A percentile compares a stretch with the other conserved stretches of the same genome.
Conservation (phyloP, 2,888 invertebrate species). For the Eulithis testata region DNA sequence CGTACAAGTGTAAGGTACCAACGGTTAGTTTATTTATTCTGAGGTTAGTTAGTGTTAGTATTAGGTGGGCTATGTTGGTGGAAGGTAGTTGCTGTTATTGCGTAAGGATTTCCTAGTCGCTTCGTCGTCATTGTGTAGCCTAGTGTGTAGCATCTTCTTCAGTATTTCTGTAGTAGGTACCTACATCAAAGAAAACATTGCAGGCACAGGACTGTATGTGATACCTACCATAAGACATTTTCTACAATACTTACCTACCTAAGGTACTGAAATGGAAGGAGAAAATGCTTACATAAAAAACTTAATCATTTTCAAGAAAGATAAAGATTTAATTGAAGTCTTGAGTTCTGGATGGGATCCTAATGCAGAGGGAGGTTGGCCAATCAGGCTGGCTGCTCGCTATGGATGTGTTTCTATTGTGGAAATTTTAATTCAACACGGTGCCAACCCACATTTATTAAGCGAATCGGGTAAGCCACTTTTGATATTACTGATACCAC, state of each 20-base stretch:
- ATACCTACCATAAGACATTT: no score
- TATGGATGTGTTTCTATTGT: conserved; percentile 65
- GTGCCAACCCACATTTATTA: conserved; percentile 74
- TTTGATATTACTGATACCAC: neutral
- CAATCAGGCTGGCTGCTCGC: conserved; percentile 73
- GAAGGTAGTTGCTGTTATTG: no score
- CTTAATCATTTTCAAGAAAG: conserved; percentile 60
- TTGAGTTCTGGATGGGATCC: conserved; percentile 69
- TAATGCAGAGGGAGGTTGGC: conserved; percentile 75
- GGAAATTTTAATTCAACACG: conserved; percentile 64
- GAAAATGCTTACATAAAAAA: conserved; percentile 36
- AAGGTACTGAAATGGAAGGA: conserved; percentile 19
- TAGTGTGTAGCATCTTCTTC: no score
- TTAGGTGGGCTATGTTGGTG: no score
- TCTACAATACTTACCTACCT: no score
- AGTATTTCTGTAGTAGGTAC: no score
- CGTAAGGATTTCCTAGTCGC: no score
- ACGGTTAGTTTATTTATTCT: no score
- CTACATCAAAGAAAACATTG: neutral
- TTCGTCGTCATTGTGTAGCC: no score
- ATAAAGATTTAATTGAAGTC: conserved; percentile 57
- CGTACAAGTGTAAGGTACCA: no score
- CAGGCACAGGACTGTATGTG: no score
- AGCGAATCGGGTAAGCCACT: conserved; percentile 68
- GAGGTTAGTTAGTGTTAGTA: no score